Evolutionary conservation across 1,140 invertebrate species (phyloP).

Genomic region (Drosophila athabasca): DNA sequence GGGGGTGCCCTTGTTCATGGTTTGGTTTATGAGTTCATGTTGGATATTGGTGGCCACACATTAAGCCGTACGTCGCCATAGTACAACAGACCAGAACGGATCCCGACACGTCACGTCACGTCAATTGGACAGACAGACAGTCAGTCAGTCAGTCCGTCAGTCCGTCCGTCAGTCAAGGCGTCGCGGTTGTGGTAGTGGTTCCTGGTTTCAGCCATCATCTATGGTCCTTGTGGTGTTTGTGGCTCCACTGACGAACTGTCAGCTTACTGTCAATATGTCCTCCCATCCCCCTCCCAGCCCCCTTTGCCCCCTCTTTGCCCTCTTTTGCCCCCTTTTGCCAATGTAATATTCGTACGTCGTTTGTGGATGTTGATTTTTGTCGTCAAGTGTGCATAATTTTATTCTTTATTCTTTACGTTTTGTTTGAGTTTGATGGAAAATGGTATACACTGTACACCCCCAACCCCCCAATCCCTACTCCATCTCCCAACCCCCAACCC

Average conservation of each 20-base stretch:
- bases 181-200: slow-evolving; percentile 34
- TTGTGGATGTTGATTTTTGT: slow-evolving; percentile 59
- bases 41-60: slow-evolving; percentile 70
- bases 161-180: slow-evolving; percentile 48
- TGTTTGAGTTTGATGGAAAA: slow-evolving; percentile 66
- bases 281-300: not conserved
- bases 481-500: not conserved
- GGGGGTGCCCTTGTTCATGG: slow-evolving; percentile 6
- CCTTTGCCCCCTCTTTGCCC: not conserved
- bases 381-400: slow-evolving; percentile 72
- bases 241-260: slow-evolving; percentile 69
- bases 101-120: slow-evolving; percentile 52
- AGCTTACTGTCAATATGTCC: slow-evolving; percentile 73
- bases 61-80: slow-evolving; percentile 71
- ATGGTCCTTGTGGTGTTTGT: slow-evolving; percentile 17
- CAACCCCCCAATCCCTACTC: no score
- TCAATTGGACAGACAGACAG: slow-evolving; percentile 26
- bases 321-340: not conserved
- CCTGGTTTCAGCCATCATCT: slow-evolving; percentile 33
- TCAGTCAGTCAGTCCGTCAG: slow-evolving; percentile 21
- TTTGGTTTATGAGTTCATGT: slow-evolving; percentile 59
- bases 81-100: slow-evolving; percentile 24
- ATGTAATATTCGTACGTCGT: slow-evolving; percentile 27
- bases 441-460: slow-evolving; percentile 6
- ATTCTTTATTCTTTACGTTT: slow-evolving; percentile 56